Evolutionary conservation across 2,113 vertebrate species (phyloP).

Genomic region (Nibea albiflora): DNA sequence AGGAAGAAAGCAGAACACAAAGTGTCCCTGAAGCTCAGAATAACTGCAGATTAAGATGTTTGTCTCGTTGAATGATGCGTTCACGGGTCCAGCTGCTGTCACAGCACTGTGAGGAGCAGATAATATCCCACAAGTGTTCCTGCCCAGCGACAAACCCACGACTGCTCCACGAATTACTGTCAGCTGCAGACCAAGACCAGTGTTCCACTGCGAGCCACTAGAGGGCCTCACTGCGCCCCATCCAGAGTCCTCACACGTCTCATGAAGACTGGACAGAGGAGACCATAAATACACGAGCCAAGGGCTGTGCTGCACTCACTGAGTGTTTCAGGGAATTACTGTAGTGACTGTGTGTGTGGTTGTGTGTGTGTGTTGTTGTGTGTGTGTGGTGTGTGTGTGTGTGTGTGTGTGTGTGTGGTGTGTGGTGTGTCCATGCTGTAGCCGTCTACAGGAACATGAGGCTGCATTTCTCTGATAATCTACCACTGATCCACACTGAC

Average conservation of each 20-base stretch:
- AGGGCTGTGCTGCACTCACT: neutral
- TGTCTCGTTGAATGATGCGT: neutral
- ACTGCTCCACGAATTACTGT: neutral
- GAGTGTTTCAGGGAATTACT: too few species aligned
- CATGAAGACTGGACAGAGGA: neutral
- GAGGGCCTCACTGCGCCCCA: constrained; percentile 22
- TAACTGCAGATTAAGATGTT: neutral
- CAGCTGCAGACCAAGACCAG: neutral
- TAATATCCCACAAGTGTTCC: neutral
- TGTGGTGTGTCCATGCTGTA: neutral
- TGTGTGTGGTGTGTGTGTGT: neutral
- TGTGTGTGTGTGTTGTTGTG: too few species aligned
- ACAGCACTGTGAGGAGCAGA: neutral
- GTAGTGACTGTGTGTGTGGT: too few species aligned
- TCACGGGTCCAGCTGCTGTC: neutral
- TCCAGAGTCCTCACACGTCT: constrained; percentile 12
- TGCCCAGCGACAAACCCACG: neutral
- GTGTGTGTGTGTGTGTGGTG: neutral
- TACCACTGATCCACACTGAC: too few species aligned
- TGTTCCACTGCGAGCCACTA: constrained; percentile 23
- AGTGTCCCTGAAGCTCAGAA: neutral
- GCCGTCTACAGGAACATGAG: too few species aligned
- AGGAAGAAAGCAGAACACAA: neutral
- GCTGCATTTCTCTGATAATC: too few species aligned
- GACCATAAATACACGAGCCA: neutral